Base-by-base conservation (phyloP, 2,888 invertebrate genomes). In the Nomada flava region DNA sequence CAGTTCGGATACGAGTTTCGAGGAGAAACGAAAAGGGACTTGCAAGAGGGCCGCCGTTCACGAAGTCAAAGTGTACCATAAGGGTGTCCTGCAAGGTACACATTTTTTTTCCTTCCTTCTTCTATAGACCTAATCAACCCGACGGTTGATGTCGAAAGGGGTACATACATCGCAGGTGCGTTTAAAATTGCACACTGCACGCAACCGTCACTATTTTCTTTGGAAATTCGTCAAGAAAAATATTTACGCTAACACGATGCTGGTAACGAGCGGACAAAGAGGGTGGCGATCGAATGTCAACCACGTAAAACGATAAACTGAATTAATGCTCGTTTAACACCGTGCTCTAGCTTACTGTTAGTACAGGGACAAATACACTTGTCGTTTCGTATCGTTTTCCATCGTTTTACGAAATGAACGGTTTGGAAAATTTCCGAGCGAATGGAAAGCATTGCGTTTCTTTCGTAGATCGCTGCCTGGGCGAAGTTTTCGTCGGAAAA, bases 81-180 rank as follows among this genome's bases (percentile, higher is more conserved):
- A 92, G 80, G 93, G 93, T 26, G 93, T 93, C 10, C 88, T 93
- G 59, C 91, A 91, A 89, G 93, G 93, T 93, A 75, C 84, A 86
- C 72, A 4, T 20, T 11, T 10, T 3, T 18, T n/a, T 11, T 13
- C 9, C 4, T 50, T n/a, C n/a, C 11, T 10, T 20, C 13, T 3
- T 23, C 23, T 29, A 13, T 15, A 47, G 15, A 47, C 29, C 7
- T 15, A 4, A 15, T 57, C 44, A 7, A 36, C 9, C 36, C 36
- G 36, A 7, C 36, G 36, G 1, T 36, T 36, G 36, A 1, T 42
- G n/a, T 9, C 10, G 20, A 36, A 44, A 44, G 3, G 4, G 13
- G 13, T 20, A 7, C 23, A 55, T 5, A 7, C 23, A 55, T 5
- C 18, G 15, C 4, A 2, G 23, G 29, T 4, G 20, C 53, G 18